phyloP scores from a whole-genome alignment of 2,797 vertebrate species.

The Amniataba percoides region DNA sequence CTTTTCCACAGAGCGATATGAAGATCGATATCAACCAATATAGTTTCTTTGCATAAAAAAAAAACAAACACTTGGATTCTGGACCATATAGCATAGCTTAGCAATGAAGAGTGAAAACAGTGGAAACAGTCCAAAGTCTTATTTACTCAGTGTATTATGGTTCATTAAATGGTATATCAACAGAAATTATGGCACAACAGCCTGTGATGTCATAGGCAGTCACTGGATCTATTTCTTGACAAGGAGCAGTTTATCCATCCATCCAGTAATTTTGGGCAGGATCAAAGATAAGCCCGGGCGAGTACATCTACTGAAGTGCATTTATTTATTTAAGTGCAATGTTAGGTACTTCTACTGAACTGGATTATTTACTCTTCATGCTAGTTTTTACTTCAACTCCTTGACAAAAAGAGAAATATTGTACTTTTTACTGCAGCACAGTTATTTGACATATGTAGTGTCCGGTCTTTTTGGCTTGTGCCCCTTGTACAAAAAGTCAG shows the following conservation, averaged over 20 bases:
- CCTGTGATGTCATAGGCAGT: neutral
- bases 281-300: neutral
- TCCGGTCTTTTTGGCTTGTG: no score
- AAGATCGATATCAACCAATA: neutral
- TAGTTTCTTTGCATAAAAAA: no score
- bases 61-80: no score
- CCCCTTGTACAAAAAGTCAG: no score
- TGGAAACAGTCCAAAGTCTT: neutral
- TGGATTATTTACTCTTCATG: no score
- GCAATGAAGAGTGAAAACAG: no score
- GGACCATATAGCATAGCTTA: no score
- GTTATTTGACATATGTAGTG: neutral
- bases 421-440: neutral
- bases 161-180: neutral
- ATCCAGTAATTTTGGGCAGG: neutral
- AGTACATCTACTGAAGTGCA: neutral
- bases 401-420: neutral
- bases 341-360: neutral
- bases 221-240: neutral
- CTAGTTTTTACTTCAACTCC: neutral
- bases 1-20: neutral
- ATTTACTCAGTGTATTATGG: neutral
- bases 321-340: neutral
- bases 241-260: neutral
- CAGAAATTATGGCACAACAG: neutral